phyloP scores from a whole-genome alignment of 2,888 invertebrate genomes.

The Myathropa florea region DNA sequence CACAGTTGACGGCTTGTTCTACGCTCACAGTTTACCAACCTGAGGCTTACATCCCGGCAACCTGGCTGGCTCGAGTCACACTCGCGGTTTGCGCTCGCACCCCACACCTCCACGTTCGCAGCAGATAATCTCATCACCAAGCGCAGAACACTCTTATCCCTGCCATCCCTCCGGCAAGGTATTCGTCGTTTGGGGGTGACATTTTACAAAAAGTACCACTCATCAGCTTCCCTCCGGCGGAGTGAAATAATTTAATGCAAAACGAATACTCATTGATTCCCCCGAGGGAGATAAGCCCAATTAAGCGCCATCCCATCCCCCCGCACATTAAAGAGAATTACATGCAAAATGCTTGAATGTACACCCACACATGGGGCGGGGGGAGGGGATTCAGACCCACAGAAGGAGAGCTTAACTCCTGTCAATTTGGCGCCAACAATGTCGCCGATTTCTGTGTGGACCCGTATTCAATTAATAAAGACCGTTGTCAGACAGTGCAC shows the following conservation, averaged over 20 bases:
- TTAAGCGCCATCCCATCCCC: constrained; percentile 18
- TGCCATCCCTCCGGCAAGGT: too few species aligned
- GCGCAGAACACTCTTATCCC: too few species aligned
- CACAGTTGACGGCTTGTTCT: too few species aligned
- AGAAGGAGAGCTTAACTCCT: constrained; percentile 40
- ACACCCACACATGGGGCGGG: constrained; percentile 22
- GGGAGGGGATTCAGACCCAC: too few species aligned
- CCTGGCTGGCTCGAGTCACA: too few species aligned
- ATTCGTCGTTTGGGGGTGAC: too few species aligned
- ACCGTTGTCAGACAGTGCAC: background rate
- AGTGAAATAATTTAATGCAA: constrained; percentile 44
- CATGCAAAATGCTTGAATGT: constrained; percentile 31
- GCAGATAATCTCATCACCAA: too few species aligned
- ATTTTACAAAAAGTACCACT: background rate
- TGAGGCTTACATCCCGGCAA: too few species aligned
- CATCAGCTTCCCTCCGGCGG: background rate
- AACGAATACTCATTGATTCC: constrained; percentile 46
- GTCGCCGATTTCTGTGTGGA: background rate
- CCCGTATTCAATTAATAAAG: constrained; percentile 45
- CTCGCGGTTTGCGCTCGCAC: too few species aligned
- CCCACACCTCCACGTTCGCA: too few species aligned
- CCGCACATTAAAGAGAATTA: constrained; percentile 20
- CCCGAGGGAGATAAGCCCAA: constrained; percentile 43
- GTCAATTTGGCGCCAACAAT: constrained; percentile 56
- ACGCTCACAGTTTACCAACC: too few species aligned